phyloP scores from a whole-genome alignment of 2,797 vertebrate genomes.

The Enteromius paludinosus region DNA sequence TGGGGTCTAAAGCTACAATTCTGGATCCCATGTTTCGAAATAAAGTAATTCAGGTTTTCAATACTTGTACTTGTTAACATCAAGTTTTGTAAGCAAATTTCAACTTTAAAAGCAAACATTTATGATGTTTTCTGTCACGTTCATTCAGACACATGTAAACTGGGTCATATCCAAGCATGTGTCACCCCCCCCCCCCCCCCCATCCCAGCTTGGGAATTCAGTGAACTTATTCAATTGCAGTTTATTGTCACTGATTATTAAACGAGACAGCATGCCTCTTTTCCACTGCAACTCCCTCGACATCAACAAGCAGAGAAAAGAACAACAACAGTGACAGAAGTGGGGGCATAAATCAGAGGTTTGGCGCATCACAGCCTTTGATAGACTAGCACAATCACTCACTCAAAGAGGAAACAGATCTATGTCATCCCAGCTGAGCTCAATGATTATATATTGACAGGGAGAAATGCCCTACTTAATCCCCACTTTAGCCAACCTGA shows the following conservation, averaged over 20 bases:
- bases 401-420: constrained; percentile 49
- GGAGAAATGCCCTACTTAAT: constrained; percentile 77
- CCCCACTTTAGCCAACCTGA: constrained; percentile 67
- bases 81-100: no score
- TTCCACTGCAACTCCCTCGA: constrained; percentile 30
- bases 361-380: constrained; percentile 43
- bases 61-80: background rate
- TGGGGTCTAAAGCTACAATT: background rate
- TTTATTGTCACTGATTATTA: constrained; percentile 52
- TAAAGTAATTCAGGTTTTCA: background rate
- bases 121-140: background rate
- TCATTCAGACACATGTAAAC: constrained; percentile 15
- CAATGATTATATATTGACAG: constrained; percentile 79
- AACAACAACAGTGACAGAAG: constrained; percentile 30
- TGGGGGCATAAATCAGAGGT: constrained; percentile 42
- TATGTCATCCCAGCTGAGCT: constrained; percentile 63
- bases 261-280: constrained; percentile 23
- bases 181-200: background rate
- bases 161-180: constrained; percentile 47
- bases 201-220: constrained; percentile 35
- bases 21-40: background rate
- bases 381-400: constrained; percentile 41
- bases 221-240: constrained; percentile 39
- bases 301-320: constrained; percentile 10
- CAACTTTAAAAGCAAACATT: constrained; percentile 1